Conservation (phyloP, 2,797 vertebrate genomes). For the Anolis apletophallus region DNA sequence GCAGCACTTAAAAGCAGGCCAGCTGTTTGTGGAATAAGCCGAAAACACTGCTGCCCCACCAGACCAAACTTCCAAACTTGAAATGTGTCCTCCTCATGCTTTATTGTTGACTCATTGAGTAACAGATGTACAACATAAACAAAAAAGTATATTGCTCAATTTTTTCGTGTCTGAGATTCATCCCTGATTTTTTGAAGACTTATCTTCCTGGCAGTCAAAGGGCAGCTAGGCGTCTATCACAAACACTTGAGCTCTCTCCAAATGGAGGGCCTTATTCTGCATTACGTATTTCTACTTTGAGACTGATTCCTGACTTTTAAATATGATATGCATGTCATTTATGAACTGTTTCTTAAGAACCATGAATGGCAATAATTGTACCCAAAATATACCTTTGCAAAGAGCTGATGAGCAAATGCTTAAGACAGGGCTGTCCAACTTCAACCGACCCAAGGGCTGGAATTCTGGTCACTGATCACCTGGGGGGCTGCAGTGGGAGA, state of each 20-base stretch:
- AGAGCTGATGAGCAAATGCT: neutral
- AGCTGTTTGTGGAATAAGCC: constrained; percentile 55
- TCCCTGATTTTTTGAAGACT: neutral
- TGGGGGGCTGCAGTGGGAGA: too few species aligned
- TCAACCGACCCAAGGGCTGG: too few species aligned
- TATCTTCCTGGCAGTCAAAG: neutral
- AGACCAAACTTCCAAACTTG: constrained; percentile 47
- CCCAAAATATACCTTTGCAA: neutral
- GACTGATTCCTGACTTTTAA: neutral
- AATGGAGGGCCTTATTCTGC: neutral
- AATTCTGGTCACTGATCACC: too few species aligned
- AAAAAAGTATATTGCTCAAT: constrained; percentile 35
- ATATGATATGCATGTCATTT: neutral
- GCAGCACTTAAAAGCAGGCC: neutral
- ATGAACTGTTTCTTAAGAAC: neutral
- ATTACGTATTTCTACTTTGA: neutral
- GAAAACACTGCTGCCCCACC: constrained; percentile 63
- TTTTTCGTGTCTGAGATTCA: constrained; percentile 29
- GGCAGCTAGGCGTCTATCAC: neutral
- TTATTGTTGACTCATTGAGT: constrained; percentile 50
- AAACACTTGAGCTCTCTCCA: neutral
- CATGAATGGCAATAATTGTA: neutral
- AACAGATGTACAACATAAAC: constrained; percentile 63
- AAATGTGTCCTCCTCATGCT: constrained; percentile 60
- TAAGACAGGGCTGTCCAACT: too few species aligned